Evolutionary conservation across 2,797 vertebrate genomes (phyloP), one percentile per base, ranked within the genome.

Genomic region (Ceryle rudis): DNA sequence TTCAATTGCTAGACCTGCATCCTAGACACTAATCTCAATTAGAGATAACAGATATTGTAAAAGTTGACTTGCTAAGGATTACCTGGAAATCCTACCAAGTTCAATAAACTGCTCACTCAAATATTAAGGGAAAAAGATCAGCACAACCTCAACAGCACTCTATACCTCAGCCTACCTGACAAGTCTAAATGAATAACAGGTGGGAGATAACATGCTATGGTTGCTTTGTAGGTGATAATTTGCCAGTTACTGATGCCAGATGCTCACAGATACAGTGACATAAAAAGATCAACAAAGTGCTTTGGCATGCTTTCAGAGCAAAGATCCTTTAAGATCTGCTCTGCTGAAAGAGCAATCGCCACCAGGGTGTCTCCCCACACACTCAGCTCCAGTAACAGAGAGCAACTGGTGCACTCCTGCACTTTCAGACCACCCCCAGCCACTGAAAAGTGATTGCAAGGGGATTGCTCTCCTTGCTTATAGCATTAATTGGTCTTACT

Each of bases 301-400:
- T 54, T 26, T 31, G 5, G 14, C 16, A 52, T 57, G 6, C 4
- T 62, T 70, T 9, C 20, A 35, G 12, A 35, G 31, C 4, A 25
- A 23, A 55, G 6, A 20, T 52, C 10, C 5, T 54, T 78, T 23
- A 29, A 19, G 35, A 46, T 60, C 13, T 54, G 6, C 25, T 46
- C 10, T 84, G 79, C 16, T 62, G 21, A 28, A 39, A 55, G 14
- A 47, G 33, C 12, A n/a, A 1, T 23, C 5, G 2, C 8, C 4
- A 8, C 2, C 11, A 28, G 39, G 10, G 1, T 60, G 23, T 9
- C 4, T 73, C 10, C 23, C 22, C 6, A 4, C 0, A 0, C 20
- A 18, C 14, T 39, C 28, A 33, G 58, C 49, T 44, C 22, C 17
- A 37, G 31, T 3, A 33, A 4, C 31, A 44, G 35, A 51, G 44